phyloP scores from a whole-genome alignment of 2,888 invertebrate genomes.

The Pasiphila rectangulata region DNA sequence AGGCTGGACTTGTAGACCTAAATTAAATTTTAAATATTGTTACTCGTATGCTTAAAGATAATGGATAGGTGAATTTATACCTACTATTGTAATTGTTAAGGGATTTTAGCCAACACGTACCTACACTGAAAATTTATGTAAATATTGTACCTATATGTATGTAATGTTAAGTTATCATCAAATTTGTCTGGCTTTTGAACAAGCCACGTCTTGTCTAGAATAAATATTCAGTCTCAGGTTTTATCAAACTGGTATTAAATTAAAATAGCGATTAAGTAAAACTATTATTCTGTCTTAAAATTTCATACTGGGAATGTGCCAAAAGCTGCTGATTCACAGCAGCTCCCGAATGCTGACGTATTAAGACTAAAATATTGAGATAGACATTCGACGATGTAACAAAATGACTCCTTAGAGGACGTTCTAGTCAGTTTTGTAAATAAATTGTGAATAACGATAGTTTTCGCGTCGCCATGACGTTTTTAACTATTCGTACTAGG shows the following conservation, averaged over 20 bases:
- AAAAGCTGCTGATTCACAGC: conserved; percentile 67
- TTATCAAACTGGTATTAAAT: conserved; percentile 53
- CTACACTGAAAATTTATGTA: conserved; percentile 66
- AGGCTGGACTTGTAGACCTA: conserved; percentile 69
- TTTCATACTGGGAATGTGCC: conserved; percentile 75
- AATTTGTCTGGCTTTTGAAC: conserved; percentile 26
- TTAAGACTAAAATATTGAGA: conserved; percentile 63
- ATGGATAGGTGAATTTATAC: conserved; percentile 76
- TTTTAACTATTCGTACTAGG: conserved; percentile 70
- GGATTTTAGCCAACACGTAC: conserved; percentile 66
- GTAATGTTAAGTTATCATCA: conserved; percentile 37
- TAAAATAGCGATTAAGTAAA: conserved; percentile 54
- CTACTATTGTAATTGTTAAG: conserved; percentile 59
- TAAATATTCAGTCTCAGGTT: conserved; percentile 44
- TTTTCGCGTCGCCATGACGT: conserved; percentile 69
- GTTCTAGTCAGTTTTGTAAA: conserved; percentile 79
- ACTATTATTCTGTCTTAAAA: conserved; percentile 57
- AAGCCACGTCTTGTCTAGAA: conserved; percentile 28
- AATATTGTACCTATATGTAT: conserved; percentile 53
- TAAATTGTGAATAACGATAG: conserved; percentile 78
- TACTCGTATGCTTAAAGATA: conserved; percentile 77
- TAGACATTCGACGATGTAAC: conserved; percentile 57
- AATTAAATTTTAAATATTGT: conserved; percentile 78
- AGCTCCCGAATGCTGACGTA: conserved; percentile 60
- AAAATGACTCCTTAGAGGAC: conserved; percentile 69